Evolutionary conservation across 2,888 invertebrate species (phyloP), one percentile per base, ranked within the genome.

Genomic region (Timema podura): DNA sequence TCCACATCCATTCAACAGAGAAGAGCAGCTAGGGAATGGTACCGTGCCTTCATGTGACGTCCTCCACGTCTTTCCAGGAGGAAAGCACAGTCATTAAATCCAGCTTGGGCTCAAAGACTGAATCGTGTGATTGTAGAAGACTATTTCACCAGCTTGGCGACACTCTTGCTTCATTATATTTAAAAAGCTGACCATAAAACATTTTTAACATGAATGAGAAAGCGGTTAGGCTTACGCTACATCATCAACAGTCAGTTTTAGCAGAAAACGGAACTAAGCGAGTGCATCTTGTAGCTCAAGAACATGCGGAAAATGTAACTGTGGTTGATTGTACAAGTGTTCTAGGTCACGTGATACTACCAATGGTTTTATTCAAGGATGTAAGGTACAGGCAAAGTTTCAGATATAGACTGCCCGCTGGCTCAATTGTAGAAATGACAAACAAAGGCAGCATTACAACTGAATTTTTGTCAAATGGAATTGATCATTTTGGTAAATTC

Each of bases 121-220:
- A 57, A 57, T 57, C 57, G 57, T n/a, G 0, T 57, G 57, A n/a
- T 0, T 57, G 57, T n/a, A 57, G 15, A 57, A n/a, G 0, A 57
- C 15, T 57, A 57, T 13, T 54, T n/a, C 57, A n/a, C n/a, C n/a
- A 57, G 57, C 57, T 57, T 57, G 13, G 8, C 57, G 15, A 57
- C 57, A 57, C 57, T 57, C n/a, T 57, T 11, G 57, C 15, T 11
- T 7, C 15, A 57, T 57, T 57, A 6, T 9, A 13, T n/a, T 57
- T 57, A 57, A 57, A 57, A 57, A 57, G 1, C 57, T 5, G 57
- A 7, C 57, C 57, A 13, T 1, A 57, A 57, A n/a, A 57, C n/a
- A 57, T 7, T 57, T 57, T 57, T n/a, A 57, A 57, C 57, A 5
- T 57, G n/a, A n/a, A 57, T 30, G 57, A n/a, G 57, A 57, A 57